Conservation (phyloP, 2,113 vertebrate genomes). For the Rhineura floridana region DNA sequence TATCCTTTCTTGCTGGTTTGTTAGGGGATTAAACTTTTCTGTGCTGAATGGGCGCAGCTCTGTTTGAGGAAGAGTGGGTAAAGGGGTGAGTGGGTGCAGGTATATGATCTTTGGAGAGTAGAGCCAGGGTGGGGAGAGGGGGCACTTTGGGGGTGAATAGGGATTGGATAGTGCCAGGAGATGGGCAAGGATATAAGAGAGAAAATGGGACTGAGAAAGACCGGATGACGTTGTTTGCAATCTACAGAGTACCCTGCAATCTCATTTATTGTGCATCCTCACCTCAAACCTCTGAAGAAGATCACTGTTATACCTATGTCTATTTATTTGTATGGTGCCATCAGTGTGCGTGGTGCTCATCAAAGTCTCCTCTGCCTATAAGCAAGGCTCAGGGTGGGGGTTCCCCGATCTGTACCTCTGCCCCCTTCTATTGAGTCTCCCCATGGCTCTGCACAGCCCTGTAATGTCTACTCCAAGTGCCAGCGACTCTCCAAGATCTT, state of each 20-base stretch:
- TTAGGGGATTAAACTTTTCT: not conserved
- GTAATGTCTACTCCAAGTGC: not conserved
- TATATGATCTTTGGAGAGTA: not conserved
- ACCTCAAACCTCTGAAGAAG: not conserved
- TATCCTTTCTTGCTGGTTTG: not conserved
- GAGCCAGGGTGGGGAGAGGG: not conserved
- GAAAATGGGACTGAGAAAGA: not conserved
- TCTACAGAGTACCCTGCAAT: not conserved
- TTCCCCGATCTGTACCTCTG: too few relatives aligned
- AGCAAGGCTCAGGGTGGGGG: not conserved
- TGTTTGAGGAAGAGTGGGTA: too few relatives aligned
- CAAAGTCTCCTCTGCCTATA: not conserved
- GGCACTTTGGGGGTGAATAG: not conserved
- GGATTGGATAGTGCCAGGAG: not conserved
- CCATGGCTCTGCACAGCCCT: too few relatives aligned
- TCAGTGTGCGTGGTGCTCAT: not conserved
- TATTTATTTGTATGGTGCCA: not conserved
- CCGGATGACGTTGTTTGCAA: not conserved
- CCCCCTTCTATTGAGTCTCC: too few relatives aligned
- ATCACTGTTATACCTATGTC: not conserved
- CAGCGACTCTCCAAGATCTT: not conserved
- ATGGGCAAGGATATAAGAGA: not conserved
- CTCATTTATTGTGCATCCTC: not conserved
- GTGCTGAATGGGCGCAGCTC: too few relatives aligned
- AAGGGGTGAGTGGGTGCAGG: slow-evolving; percentile 12